Base-by-base conservation (phyloP, 1,140 invertebrate genomes). In the Rhopalosiphum maidis region DNA sequence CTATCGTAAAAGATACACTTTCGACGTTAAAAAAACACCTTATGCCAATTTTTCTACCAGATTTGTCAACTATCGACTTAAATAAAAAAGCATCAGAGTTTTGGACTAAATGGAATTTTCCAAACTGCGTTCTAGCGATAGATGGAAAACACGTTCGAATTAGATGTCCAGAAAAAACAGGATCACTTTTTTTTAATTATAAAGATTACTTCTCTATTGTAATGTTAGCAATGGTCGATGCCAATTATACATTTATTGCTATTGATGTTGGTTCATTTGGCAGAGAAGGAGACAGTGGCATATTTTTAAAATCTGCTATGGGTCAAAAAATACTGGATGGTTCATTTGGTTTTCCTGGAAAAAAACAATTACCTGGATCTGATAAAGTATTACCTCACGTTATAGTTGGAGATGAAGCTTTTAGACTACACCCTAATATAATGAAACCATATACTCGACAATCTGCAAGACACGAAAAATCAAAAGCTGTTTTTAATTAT, bases 331-430 rank as follows among this genome's bases (percentile, higher is more conserved):
- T 94, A 30, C 37, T 95, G 25, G 86, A 55, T 25, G 55, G 55
- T 4, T 48, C 46, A 55, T 55, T 25, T 55, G 23, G 23, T 55
- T 55, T 55, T 55, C 55, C 94, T 94, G 77, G 86, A 90, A 94
- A 54, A 83, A 94, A 94, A 41, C 90, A 94, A 92, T 90, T 95
- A 41, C 94, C 94, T 90, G 85, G 94, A 82, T 94, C 94, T 46
- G 48, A 90, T 46, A 93, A 41, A 55, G 77, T 77, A 94, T 60
- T 94, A 35, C 94, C 94, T 35, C 94, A 95, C 93, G 94, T 95
- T 25, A 92, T 95, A 60, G 85, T 95, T 51, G 95, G 94, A 23
- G 95, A 96, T 95, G 95, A 95, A 86, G 95, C 95, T 85, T 96
- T 96, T 94, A 94, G 95, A 46, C 91, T 96, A 48, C 94, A 94